Percentiles rank a stretch among this genome's conserved stretches.
These are phyloP conservation scores for Dioctria linearis DNA, from an alignment of 2,888 invertebrate species.

Conservation along the genomic window DNA sequence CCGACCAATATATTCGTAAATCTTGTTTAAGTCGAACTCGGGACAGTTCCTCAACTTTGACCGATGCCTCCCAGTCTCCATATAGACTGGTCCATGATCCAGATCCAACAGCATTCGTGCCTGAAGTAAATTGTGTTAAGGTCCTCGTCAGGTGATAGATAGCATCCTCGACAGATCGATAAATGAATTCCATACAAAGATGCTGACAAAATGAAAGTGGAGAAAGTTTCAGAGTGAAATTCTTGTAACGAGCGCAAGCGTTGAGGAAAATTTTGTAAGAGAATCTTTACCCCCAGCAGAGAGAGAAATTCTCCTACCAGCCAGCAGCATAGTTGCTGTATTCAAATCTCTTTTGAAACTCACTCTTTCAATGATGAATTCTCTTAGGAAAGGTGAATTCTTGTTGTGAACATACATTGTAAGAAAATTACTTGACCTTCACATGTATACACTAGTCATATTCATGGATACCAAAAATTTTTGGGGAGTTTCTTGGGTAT, in stretches of 20 bases:
- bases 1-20: slow-evolving; percentile 35
- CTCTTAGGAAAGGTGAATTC: no score
- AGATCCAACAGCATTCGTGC: slow-evolving; percentile 16
- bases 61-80: not conserved
- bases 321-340: no score
- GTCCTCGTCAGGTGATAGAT: slow-evolving; percentile 39
- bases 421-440: no score
- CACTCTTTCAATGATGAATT: no score
- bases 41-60: slow-evolving; percentile 2
- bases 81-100: slow-evolving; percentile 20
- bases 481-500: no score
- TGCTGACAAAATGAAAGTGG: slow-evolving; percentile 2
- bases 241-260: slow-evolving; percentile 16
- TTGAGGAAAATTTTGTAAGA: no score
- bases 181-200: slow-evolving; percentile 28
- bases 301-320: no score
- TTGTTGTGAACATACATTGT: no score
- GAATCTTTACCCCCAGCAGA: no score
- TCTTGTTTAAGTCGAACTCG: slow-evolving; percentile 24
- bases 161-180: slow-evolving; percentile 34
- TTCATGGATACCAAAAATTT: no score
- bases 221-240: slow-evolving; percentile 18
- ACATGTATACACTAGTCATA: no score
- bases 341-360: no score
- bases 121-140: slow-evolving; percentile 38